Conservation (phyloP, 1,140 invertebrate genomes). For the Listronotus bonariensis region DNA sequence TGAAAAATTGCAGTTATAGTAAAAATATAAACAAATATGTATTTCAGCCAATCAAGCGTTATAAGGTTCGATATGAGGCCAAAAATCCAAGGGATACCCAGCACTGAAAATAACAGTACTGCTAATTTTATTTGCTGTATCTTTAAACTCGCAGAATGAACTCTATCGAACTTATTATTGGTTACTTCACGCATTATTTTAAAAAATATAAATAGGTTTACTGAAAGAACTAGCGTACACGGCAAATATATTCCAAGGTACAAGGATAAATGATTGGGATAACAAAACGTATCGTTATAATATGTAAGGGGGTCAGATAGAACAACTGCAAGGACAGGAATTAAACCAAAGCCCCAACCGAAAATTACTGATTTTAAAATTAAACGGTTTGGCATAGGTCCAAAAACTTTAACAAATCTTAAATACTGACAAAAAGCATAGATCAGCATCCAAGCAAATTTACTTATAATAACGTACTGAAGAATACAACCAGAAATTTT, state of each 20-base stretch:
- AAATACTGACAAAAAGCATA: slow-evolving; percentile 67
- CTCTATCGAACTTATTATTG: slow-evolving; percentile 57
- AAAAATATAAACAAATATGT: slow-evolving; percentile 62
- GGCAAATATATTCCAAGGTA: slow-evolving; percentile 61
- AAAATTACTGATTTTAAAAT: slow-evolving; percentile 48
- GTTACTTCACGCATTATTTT: slow-evolving; percentile 61
- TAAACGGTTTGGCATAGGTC: slow-evolving; percentile 52
- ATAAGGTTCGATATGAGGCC: slow-evolving; percentile 62
- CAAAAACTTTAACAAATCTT: slow-evolving; percentile 63
- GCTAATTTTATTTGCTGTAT: slow-evolving; percentile 63
- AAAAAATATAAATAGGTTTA: slow-evolving; percentile 62
- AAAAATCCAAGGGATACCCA: slow-evolving; percentile 68
- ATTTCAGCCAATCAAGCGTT: slow-evolving; percentile 49
- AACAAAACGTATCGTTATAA: slow-evolving; percentile 57
- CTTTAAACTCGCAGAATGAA: slow-evolving; percentile 56
- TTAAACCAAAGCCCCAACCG: slow-evolving; percentile 48
- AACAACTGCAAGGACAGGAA: slow-evolving; percentile 44
- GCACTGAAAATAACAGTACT: slow-evolving; percentile 64
- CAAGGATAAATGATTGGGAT: slow-evolving; percentile 61
- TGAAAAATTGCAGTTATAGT: slow-evolving; percentile 65
- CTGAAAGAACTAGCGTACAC: slow-evolving; percentile 59
- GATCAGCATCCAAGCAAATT: slow-evolving; percentile 70
- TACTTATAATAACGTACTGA: slow-evolving; percentile 65
- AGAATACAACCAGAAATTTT: slow-evolving; percentile 61
- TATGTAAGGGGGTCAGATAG: slow-evolving; percentile 58